A percentile compares a stretch with the other conserved stretches of the same genome.
Evolutionary conservation across 1,140 invertebrate genomes (phyloP).

Genomic region (Atta colombica): DNA sequence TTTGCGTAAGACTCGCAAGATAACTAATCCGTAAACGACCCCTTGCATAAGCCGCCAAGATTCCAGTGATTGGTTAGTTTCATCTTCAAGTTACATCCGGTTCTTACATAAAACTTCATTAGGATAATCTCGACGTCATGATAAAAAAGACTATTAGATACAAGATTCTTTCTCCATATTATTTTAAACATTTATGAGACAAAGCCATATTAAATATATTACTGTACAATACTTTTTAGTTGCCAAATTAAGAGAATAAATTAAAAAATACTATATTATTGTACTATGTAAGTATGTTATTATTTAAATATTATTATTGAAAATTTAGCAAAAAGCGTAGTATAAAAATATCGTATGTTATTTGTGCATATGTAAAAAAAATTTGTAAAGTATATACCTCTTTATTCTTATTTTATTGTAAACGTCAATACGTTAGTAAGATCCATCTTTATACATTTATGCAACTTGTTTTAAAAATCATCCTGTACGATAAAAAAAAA

Average conservation of each 20-base stretch:
- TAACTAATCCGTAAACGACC: constrained; percentile 71
- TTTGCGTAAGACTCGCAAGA: constrained; percentile 69
- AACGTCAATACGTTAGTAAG: not conserved
- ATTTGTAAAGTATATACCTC: not conserved
- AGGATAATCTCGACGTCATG: constrained; percentile 37
- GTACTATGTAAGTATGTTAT: not conserved
- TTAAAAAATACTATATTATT: not conserved
- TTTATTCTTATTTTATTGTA: not conserved
- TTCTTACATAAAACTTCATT: constrained; percentile 69
- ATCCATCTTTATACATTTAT: not conserved
- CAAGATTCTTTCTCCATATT: not conserved
- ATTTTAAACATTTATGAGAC: constrained; percentile 7
- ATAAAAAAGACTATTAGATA: constrained; percentile 2
- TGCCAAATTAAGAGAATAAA: not conserved
- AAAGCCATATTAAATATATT: not conserved
- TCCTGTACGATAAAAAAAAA: constrained; percentile 8
- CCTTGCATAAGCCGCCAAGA: constrained; percentile 71
- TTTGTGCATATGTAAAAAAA: not conserved
- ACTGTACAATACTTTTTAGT: not conserved
- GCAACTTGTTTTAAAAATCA: constrained; percentile 26
- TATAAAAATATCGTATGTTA: not conserved
- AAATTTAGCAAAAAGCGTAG: not conserved
- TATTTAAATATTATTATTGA: not conserved
- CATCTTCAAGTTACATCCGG: constrained; percentile 65
- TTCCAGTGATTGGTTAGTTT: constrained; percentile 70